Evolutionary conservation across 2,888 invertebrate species (phyloP).

Genomic region (Eulithis prunata): DNA sequence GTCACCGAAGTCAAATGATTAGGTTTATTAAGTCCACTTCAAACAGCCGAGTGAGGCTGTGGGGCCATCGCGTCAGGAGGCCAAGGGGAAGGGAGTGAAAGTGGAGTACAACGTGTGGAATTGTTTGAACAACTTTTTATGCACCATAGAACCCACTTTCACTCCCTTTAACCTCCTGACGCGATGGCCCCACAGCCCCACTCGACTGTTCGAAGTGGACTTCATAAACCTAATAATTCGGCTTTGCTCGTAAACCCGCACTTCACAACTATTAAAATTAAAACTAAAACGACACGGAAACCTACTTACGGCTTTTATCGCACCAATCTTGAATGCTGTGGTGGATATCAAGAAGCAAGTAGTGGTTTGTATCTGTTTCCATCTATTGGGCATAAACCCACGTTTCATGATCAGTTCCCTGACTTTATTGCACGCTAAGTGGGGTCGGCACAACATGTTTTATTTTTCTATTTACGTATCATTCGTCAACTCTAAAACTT

Average conservation of each 20-base stretch:
- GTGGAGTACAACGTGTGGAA: too few species aligned
- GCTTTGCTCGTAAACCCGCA: conserved; percentile 25
- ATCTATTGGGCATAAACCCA: too few species aligned
- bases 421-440: too few species aligned
- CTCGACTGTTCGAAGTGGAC: conserved; percentile 9
- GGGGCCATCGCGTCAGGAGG: not conserved
- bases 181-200: not conserved
- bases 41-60: not conserved
- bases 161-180: not conserved
- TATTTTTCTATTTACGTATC: too few species aligned
- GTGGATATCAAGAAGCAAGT: not conserved
- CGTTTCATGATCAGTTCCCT: too few species aligned
- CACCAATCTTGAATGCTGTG: conserved; percentile 3
- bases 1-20: conserved; percentile 17
- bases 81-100: not conserved
- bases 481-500: too few species aligned
- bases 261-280: conserved; percentile 30
- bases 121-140: too few species aligned
- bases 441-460: too few species aligned
- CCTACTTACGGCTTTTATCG: conserved; percentile 27
- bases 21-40: conserved; percentile 25
- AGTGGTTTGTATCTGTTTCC: not conserved
- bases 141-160: too few species aligned
- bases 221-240: conserved; percentile 25
- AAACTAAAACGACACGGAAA: conserved; percentile 33